Base-by-base conservation (phyloP, 2,113 vertebrate genomes). In the Phodopus roborovskii region DNA sequence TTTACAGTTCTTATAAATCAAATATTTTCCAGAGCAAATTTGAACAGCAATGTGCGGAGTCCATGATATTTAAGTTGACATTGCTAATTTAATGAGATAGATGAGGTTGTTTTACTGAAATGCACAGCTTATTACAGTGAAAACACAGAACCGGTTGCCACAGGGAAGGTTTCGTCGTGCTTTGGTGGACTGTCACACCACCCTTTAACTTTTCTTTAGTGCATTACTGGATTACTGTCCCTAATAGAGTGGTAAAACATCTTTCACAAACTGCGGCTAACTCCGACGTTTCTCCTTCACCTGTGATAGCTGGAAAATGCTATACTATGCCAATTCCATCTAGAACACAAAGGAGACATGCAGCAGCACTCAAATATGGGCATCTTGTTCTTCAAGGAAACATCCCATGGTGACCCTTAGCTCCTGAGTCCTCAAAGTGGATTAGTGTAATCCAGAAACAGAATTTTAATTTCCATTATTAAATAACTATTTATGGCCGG, bases 31-130 rank as follows among this genome's bases (percentile, higher is more conserved):
- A 70, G 33, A 88, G 86, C 85, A 96, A 88, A 87, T 90, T 94
- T 87, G 86, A 92, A 78, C 56, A 75, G 81, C 75, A 82, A 33
- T 66, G 28, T 85, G n/a, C 73, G 39, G 42, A 77, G 71, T 36
- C 70, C 73, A 12, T 92, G 92, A 78, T 92, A 92, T 97, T 97
- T 92, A 96, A 94, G 45, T 92, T 88, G 94, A 94, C 79, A 70
- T 20, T 60, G 78, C 78, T 96, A 94, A 96, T 90, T 93, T 96
- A 90, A 85, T 88, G 88, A 95, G 88, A 94, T 71, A 48, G 62
- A 93, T 95, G 83, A 66, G 90, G 84, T 75, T 96, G 45, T 96
- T 84, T 96, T 84, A 20, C 11, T 66, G 45, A 92, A 88, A 39
- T 48, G 58, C 77, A 7, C 53, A 96, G 91, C 39, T 42, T 66